Base-by-base conservation (phyloP, 1,140 invertebrate species). In the Marisa cornuarietis region DNA sequence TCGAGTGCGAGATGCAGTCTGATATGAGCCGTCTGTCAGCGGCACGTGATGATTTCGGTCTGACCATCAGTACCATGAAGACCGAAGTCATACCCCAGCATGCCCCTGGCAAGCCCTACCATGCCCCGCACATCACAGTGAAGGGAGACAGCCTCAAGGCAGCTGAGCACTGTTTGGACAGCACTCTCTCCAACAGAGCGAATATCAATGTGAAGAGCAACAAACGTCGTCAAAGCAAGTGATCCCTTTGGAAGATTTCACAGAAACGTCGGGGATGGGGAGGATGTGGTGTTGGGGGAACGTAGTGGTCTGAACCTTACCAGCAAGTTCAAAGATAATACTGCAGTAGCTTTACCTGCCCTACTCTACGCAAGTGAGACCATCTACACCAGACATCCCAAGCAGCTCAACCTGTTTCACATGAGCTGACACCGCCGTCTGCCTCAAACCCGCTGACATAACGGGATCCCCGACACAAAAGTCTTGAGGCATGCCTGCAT, bases 1-100 rank as follows among this genome's bases (percentile, higher is more conserved):
- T 75, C 8, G 69, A 79, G 18, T 20, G 42, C 20, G 72, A 83
- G 24, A 83, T 83, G 84, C 83, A 84, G 62, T 71, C 49, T 54
- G 81, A 79, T 68, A 54, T 83, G 11, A 62, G 83, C 73, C 51
- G 49, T 24, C 82, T 80, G 62, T 83, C 80, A n/a, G 18, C 26
- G n/a, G 82, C 83, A 24, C 82, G 83, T 69, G 73, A 83, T 62
- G 73, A 80, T 72, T 82, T 85, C 31, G 81, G 83, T 58, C 71
- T 84, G 20, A 85, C 84, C 0, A 80, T 84, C 54, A 81, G 76
- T 61, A 84, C 68, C 16, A 82, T 81, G 61, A 85, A 85, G 71
- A 82, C 81, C 14, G 72, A 85, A 68, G 81, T 85, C 9, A 73
- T 80, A 73, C 66, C 76, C 66, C 83, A 84, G 65, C 66, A 68